A percentile compares a stretch with the other conserved stretches of the same genome.
Conservation (phyloP, 2,888 invertebrate genomes). For the Criorhina ranunculi region DNA sequence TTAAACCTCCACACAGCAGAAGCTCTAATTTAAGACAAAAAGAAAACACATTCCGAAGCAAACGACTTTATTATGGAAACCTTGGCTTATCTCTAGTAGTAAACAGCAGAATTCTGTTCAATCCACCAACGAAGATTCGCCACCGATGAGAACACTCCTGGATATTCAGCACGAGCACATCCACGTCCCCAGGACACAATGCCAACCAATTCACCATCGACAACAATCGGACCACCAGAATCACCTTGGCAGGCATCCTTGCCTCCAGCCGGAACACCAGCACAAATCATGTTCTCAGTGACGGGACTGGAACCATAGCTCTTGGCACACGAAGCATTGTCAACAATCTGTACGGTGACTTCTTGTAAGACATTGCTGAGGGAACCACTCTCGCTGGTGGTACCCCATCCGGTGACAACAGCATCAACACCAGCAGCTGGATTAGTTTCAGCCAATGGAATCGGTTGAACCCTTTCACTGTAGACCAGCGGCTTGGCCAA, state of each 20-base stretch:
- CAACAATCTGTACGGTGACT: constrained; percentile 85
- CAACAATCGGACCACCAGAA: constrained; percentile 82
- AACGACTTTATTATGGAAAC: too few species aligned
- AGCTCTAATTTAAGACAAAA: too few species aligned
- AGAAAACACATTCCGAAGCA: too few species aligned
- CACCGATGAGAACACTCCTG: constrained; percentile 80
- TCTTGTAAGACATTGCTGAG: constrained; percentile 83
- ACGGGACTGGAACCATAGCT: constrained; percentile 58
- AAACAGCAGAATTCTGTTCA: constrained; percentile 1
- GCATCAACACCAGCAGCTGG: constrained; percentile 78
- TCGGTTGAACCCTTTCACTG: constrained; percentile 83
- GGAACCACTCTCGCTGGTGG: constrained; percentile 78
- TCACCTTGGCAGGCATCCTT: constrained; percentile 82
- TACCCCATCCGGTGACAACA: constrained; percentile 82
- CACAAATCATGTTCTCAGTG: constrained; percentile 81
- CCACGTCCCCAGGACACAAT: constrained; percentile 82
- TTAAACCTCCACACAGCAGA: too few species aligned
- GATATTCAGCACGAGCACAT: constrained; percentile 80
- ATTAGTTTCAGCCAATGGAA: constrained; percentile 80
- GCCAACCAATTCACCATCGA: constrained; percentile 79
- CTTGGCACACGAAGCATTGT: constrained; percentile 83
- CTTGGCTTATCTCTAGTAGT: background rate
- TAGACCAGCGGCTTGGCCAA: constrained; percentile 85
- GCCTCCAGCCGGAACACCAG: constrained; percentile 78
- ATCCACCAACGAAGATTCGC: constrained; percentile 77